Base-by-base conservation (phyloP, 2,797 vertebrate species). In the Brachymystax lenok region DNA sequence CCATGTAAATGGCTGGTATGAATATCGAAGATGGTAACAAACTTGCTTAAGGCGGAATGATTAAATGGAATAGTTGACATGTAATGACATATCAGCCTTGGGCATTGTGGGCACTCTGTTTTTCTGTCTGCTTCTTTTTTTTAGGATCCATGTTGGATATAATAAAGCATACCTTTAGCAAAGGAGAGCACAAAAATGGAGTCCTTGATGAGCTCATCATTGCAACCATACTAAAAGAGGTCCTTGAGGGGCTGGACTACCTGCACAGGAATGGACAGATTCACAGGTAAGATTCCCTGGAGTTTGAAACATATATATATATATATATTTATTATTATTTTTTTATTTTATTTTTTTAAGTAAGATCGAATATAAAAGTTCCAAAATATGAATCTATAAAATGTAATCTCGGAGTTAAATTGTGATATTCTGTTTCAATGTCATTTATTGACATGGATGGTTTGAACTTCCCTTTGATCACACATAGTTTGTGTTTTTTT, bases 141-240 rank as follows among this genome's bases (percentile, higher is more conserved):
- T 33, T 81, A 99, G 98, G 98, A 82, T 99, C 98, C 24, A 98
- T 99, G 97, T 93, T 99, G 94, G 98, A 99, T 90, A 98, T 99
- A 90, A 98, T 99, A 90, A 99, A 99, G 88, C 96, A 98, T 88
- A 96, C 95, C 17, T 94, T 96, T 79, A 97, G 90, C 87, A 95
- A 95, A 94, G 98, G 96, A 40, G 98, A 99, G 74, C 96, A 97
- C 80, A 98, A 93, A 90, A 97, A 92, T 21, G 96, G 96, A 30
- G 94, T 96, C 19, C 93, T 99, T 77, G 98, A 99, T 79, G 98
- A 99, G 88, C 92, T 96, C n/a, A 96, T 97, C 54, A 99, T 99
- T 87, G 96, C 98, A 80, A 97, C 97, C 35, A 99, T 99, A 90
- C 95, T 99, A 86, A 99, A 97, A 85, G 98, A 99, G 87, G 97